Percentiles rank a stretch among this genome's conserved stretches.
phyloP scores from a whole-genome alignment of 2,113 vertebrate genomes.

The Pampusana beccarii region DNA sequence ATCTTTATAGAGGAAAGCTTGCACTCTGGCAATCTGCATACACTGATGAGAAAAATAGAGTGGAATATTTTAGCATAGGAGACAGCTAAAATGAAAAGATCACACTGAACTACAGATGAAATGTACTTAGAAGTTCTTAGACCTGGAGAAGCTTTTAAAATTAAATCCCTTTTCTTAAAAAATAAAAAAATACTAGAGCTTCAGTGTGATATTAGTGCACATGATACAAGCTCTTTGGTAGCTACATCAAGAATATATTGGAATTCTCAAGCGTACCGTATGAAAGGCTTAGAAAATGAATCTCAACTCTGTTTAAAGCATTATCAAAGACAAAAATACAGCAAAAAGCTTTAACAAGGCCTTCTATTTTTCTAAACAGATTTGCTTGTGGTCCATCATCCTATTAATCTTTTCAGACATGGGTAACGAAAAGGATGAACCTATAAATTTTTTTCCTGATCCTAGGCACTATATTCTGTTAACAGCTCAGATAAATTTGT shows the following conservation, averaged over 20 bases:
- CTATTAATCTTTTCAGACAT: neutral
- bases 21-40: slow-evolving; percentile 1
- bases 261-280: neutral
- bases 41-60: neutral
- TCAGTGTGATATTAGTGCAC: neutral
- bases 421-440: neutral
- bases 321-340: neutral
- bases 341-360: neutral
- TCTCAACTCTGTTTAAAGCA: neutral
- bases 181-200: neutral
- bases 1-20: slow-evolving; percentile 11
- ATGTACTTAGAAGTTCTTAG: neutral
- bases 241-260: neutral
- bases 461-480: neutral
- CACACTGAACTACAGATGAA: neutral
- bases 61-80: neutral
- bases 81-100: neutral
- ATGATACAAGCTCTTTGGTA: neutral
- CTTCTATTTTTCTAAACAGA: neutral
- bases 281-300: neutral
- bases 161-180: neutral
- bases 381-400: neutral
- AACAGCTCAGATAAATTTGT: neutral
- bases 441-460: neutral
- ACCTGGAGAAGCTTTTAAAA: neutral